phyloP scores from a whole-genome alignment of 2,888 invertebrate species.

The Monopis laevigella region DNA sequence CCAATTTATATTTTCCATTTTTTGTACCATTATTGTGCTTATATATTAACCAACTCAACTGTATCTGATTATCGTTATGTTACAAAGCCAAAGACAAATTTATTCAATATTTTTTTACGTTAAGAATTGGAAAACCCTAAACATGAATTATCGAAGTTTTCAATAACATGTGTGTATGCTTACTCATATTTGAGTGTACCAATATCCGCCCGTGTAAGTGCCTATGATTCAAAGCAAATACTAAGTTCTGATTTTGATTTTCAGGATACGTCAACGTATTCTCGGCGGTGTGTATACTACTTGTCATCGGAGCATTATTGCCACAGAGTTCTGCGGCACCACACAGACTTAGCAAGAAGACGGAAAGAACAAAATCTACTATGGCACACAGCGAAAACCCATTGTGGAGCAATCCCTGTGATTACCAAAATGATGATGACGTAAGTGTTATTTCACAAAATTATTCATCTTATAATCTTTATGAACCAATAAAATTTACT shows the following conservation, averaged over 20 bases:
- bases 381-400: conserved; percentile 32
- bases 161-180: no score
- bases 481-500: background rate
- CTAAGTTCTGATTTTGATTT: background rate
- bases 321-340: conserved; percentile 52
- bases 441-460: conserved; percentile 5
- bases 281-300: conserved; percentile 51
- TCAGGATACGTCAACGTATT: conserved; percentile 62
- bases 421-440: conserved; percentile 24
- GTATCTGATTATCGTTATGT: no score
- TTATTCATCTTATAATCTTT: background rate
- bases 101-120: no score
- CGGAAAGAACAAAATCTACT: conserved; percentile 27
- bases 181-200: no score
- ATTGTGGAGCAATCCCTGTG: conserved; percentile 54
- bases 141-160: no score
- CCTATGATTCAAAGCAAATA: background rate
- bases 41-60: no score
- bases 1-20: no score
- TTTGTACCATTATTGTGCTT: no score
- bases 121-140: no score
- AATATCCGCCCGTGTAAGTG: no score
- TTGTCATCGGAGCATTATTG: conserved; percentile 46
- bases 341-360: conserved; percentile 26
- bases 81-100: no score